A percentile compares a stretch with the other conserved stretches of the same genome.
phyloP scores from a whole-genome alignment of 2,113 vertebrate genomes.

The Phoxinus phoxinus region DNA sequence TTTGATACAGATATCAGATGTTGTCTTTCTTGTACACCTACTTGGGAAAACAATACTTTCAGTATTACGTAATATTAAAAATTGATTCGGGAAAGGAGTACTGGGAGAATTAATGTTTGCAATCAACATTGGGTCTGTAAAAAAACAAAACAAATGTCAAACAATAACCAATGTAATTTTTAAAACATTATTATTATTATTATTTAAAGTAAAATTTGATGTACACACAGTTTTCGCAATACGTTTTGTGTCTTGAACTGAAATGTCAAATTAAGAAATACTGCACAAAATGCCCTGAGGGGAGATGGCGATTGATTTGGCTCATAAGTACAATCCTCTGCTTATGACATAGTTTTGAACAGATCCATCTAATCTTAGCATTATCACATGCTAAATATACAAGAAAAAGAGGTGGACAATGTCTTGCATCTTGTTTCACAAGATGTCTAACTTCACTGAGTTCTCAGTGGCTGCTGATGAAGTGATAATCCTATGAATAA shows the following conservation, averaged over 20 bases:
- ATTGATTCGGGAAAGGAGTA: constrained; percentile 54
- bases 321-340: background rate
- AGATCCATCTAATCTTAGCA: constrained; percentile 30
- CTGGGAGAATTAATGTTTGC: constrained; percentile 31
- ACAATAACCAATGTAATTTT: too few relatives aligned
- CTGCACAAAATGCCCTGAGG: background rate
- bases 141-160: background rate
- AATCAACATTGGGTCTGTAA: constrained; percentile 32
- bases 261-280: constrained; percentile 10
- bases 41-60: constrained; percentile 43
- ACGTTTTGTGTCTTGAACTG: background rate
- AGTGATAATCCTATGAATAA: constrained; percentile 20
- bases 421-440: background rate
- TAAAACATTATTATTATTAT: background rate
- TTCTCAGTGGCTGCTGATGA: background rate
- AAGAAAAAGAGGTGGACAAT: background rate
- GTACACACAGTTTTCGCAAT: background rate
- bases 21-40: constrained; percentile 38
- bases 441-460: background rate
- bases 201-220: background rate
- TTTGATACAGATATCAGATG: constrained; percentile 53
- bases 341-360: background rate
- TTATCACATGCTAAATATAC: constrained; percentile 17
- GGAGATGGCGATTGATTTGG: constrained; percentile 15
- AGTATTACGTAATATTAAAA: constrained; percentile 51